phyloP scores from a whole-genome alignment of 2,113 vertebrate species.

The Coreoperca whiteheadi region DNA sequence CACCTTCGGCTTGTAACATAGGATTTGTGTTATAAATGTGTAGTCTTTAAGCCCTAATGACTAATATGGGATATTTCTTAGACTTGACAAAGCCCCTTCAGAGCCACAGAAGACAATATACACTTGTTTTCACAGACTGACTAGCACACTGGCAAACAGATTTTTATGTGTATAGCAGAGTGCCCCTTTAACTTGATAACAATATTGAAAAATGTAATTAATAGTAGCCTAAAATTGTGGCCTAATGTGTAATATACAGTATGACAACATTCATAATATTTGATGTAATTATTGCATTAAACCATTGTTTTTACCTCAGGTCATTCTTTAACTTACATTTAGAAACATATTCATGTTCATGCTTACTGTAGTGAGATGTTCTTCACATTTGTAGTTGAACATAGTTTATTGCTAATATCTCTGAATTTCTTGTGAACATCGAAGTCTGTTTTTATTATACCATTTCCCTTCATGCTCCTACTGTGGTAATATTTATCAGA shows the following conservation, averaged over 20 bases:
- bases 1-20: too few species aligned
- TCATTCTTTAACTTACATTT: too few species aligned
- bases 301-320: too few species aligned
- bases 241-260: too few species aligned
- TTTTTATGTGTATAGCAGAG: neutral
- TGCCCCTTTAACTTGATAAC: too few species aligned
- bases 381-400: neutral
- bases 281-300: too few species aligned
- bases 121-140: neutral
- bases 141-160: neutral
- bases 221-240: too few species aligned
- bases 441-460: neutral
- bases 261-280: too few species aligned
- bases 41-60: too few species aligned
- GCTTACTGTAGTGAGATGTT: neutral
- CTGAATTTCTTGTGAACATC: neutral
- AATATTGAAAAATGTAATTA: too few species aligned
- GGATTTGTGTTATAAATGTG: too few species aligned
- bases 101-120: neutral
- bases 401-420: neutral
- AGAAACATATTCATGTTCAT: too few species aligned
- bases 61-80: neutral
- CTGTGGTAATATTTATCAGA: neutral
- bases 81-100: neutral
- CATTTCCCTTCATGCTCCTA: neutral